These are phyloP conservation scores for Todiramphus saurophagus DNA, from an alignment of 2,113 vertebrate species.

Conservation along the genomic window DNA sequence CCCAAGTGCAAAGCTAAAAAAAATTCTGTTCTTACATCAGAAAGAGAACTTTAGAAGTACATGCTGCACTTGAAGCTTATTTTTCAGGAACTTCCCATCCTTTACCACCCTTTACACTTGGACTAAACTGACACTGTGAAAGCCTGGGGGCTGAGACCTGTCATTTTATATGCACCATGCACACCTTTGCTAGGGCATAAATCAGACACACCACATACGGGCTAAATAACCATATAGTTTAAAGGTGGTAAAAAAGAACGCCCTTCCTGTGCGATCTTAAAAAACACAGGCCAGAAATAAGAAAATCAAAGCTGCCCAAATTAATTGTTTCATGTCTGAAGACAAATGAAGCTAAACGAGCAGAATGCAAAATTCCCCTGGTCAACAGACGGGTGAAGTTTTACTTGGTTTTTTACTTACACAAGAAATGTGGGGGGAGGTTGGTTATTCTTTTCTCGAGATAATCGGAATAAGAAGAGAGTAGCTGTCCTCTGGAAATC, in stretches of 20 bases:
- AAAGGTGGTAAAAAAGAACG: background rate
- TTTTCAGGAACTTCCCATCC: background rate
- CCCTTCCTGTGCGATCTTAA: background rate
- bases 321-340: background rate
- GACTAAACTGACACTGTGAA: background rate
- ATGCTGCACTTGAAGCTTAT: background rate
- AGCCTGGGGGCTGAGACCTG: background rate
- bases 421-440: background rate
- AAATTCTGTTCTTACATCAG: background rate
- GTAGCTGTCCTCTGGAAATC: background rate
- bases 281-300: background rate
- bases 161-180: background rate
- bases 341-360: background rate
- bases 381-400: background rate
- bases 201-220: background rate
- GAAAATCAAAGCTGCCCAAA: background rate
- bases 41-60: background rate
- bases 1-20: background rate
- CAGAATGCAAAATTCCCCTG: background rate
- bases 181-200: background rate
- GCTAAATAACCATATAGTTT: background rate
- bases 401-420: background rate
- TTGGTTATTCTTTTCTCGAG: background rate
- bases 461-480: background rate
- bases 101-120: background rate